A percentile compares a stretch with the other conserved stretches of the same genome.
Evolutionary conservation across 1,140 invertebrate species (phyloP).

Genomic region (Triops longicaudatus): DNA sequence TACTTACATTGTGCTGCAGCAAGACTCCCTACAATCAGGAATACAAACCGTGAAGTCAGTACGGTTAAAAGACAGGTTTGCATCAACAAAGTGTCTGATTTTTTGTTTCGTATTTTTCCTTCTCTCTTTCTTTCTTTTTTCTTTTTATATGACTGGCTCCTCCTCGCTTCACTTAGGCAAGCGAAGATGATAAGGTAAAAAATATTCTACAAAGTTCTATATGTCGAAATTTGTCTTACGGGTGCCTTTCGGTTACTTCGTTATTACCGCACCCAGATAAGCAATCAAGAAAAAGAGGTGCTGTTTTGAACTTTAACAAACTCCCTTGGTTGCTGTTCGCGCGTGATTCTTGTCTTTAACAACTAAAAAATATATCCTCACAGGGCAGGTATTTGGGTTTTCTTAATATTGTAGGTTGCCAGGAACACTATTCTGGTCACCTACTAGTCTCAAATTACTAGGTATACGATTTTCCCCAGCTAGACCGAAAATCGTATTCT

Average conservation of each 20-base stretch:
- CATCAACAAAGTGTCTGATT: neutral
- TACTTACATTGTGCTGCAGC: constrained; percentile 52
- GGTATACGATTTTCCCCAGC: neutral
- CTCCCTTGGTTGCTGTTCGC: neutral
- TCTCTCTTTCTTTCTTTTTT: neutral
- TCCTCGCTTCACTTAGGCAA: neutral
- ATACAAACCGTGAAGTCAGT: constrained; percentile 1
- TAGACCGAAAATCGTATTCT: no score
- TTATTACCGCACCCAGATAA: neutral
- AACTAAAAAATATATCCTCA: neutral
- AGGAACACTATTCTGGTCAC: neutral
- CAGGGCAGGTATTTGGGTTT: neutral
- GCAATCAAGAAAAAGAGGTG: neutral
- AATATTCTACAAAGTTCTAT: neutral
- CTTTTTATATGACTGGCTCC: neutral
- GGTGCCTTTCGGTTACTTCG: neutral
- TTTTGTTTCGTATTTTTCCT: neutral
- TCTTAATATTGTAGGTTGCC: neutral
- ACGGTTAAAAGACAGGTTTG: neutral
- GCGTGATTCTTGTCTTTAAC: neutral
- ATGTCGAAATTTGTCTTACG: neutral
- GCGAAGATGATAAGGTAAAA: neutral
- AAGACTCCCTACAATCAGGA: constrained; percentile 44
- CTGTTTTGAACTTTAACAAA: neutral
- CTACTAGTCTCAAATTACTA: neutral